Evolutionary conservation across 2,797 vertebrate species (phyloP).

Genomic region (Macrochelys suwanniensis): DNA sequence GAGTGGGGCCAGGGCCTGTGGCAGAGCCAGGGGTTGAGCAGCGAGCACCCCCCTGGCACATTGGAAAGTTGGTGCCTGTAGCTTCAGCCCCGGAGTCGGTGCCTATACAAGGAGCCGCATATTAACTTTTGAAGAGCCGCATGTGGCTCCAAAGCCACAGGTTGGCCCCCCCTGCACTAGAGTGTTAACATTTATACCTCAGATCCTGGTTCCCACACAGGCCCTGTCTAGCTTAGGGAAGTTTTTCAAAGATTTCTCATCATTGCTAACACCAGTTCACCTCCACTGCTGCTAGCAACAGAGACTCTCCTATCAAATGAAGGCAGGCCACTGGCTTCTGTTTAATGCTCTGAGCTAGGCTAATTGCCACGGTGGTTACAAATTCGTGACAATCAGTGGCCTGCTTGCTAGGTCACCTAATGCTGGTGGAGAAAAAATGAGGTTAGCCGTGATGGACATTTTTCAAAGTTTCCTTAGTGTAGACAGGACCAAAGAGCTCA

Average conservation of each 20-base stretch:
- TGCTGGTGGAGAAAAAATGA: background rate
- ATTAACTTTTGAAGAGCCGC: too few relatives aligned
- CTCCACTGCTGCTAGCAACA: background rate
- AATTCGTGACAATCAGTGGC: background rate
- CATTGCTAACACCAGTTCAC: background rate
- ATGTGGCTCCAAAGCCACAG: too few relatives aligned
- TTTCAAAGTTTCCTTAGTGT: background rate
- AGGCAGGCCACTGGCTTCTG: background rate
- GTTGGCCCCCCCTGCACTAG: background rate
- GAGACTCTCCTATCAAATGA: background rate
- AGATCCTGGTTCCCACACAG: background rate
- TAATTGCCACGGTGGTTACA: background rate
- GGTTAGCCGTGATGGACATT: background rate
- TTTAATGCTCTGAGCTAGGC: background rate
- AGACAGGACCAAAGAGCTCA: background rate
- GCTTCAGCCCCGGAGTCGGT: too few relatives aligned
- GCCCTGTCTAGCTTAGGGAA: background rate
- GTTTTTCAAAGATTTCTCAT: background rate
- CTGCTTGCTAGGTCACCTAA: background rate
- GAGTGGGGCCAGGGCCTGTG: too few relatives aligned
- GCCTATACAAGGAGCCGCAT: too few relatives aligned
- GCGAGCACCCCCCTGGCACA: too few relatives aligned
- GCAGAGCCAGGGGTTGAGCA: too few relatives aligned
- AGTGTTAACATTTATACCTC: constrained; percentile 12
- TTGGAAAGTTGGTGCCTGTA: too few relatives aligned